phyloP scores from a whole-genome alignment of 2,797 vertebrate species.

The Octomys mimax region DNA sequence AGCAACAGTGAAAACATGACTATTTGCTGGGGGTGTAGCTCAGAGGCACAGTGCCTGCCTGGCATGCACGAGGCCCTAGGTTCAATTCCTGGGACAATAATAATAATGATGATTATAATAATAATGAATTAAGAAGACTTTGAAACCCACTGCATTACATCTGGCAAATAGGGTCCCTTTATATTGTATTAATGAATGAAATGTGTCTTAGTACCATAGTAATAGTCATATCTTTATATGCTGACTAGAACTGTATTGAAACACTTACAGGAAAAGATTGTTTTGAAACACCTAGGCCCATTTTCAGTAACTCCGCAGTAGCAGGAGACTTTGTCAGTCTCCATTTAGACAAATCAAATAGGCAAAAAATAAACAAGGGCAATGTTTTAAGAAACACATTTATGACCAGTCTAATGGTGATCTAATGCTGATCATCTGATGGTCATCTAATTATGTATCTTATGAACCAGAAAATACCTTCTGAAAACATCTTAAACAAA shows the following conservation, averaged over 20 bases:
- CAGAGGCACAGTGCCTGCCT: neutral
- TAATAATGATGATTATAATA: neutral
- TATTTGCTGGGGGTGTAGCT: neutral
- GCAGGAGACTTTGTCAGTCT: neutral
- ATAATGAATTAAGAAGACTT: neutral
- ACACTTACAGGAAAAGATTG: neutral
- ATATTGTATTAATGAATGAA: neutral
- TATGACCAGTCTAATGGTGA: neutral
- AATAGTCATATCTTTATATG: neutral
- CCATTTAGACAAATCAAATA: neutral
- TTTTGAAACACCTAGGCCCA: neutral
- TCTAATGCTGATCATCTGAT: neutral
- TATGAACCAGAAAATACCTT: neutral
- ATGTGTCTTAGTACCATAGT: neutral
- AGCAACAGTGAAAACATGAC: neutral
- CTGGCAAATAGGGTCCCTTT: neutral
- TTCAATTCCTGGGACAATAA: neutral
- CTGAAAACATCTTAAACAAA: slow-evolving; percentile 11
- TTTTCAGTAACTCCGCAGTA: neutral
- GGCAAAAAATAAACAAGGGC: neutral
- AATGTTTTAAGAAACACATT: neutral
- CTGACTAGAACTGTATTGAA: neutral
- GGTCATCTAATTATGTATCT: neutral
- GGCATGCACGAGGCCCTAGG: neutral
- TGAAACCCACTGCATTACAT: neutral